These are phyloP conservation scores for Pollimyrus isidori DNA, from an alignment of 2,113 vertebrate species.

Conservation along the genomic window DNA sequence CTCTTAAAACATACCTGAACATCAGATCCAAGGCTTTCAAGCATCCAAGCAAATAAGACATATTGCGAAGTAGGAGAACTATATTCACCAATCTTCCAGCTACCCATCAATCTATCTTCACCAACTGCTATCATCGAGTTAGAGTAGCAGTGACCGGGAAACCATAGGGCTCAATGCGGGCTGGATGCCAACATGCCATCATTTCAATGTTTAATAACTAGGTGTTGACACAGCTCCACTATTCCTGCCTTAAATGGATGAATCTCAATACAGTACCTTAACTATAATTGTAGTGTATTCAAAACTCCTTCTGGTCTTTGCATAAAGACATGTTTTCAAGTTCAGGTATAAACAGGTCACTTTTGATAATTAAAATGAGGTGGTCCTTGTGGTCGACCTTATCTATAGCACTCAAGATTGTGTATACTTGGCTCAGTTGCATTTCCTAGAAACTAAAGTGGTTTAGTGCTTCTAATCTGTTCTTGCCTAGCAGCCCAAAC, in stretches of 20 bases:
- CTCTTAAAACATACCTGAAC: background rate
- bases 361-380: background rate
- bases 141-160: background rate
- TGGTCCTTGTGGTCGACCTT: background rate
- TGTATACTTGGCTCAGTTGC: background rate
- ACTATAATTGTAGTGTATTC: background rate
- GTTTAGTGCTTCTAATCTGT: background rate
- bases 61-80: background rate
- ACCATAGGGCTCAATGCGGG: background rate
- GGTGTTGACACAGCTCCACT: background rate
- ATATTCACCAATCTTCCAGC: background rate
- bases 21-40: background rate
- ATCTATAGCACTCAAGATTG: background rate
- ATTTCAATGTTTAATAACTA: constrained; percentile 6
- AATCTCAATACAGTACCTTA: background rate
- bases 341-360: background rate
- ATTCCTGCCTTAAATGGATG: background rate
- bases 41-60: background rate
- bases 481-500: background rate
- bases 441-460: background rate
- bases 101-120: background rate
- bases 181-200: background rate
- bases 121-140: background rate
- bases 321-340: background rate
- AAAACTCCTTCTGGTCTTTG: background rate